phyloP scores from a whole-genome alignment of 1,140 invertebrate genomes.

The Tetragonula clypearis region DNA sequence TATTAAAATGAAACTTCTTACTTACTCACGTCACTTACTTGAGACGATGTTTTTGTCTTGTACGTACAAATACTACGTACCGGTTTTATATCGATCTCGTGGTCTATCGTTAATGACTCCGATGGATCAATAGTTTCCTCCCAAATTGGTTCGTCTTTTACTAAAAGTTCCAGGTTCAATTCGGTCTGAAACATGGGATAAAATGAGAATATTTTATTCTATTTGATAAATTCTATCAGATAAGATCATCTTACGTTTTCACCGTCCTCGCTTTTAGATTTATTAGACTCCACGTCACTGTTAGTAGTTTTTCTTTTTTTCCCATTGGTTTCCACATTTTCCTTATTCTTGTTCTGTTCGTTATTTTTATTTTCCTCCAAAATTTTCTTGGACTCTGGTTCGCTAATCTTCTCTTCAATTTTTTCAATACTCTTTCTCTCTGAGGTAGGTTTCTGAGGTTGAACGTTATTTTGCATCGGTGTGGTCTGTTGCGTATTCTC shows the following conservation, averaged over 20 bases:
- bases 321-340: conserved; percentile 73
- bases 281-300: conserved; percentile 77
- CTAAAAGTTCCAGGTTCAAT: conserved; percentile 81
- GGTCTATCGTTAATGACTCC: conserved; percentile 80
- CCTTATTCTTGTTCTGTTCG: conserved; percentile 77
- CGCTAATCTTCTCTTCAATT: conserved; percentile 68
- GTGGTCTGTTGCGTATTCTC: conserved; percentile 65
- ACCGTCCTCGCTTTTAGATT: conserved; percentile 76
- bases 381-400: conserved; percentile 64
- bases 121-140: conserved; percentile 83
- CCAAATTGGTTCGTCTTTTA: conserved; percentile 87
- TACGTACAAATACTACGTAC: conserved; percentile 66
- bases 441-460: conserved; percentile 52
- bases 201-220: background rate
- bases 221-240: background rate
- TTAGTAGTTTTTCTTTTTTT: conserved; percentile 74
- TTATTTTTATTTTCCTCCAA: conserved; percentile 73
- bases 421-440: conserved; percentile 73
- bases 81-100: conserved; percentile 82
- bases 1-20: background rate
- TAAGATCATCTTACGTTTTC: conserved; percentile 72
- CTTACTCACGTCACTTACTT: background rate
- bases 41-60: background rate
- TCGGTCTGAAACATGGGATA: conserved; percentile 69
- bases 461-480: conserved; percentile 54